phyloP scores from a whole-genome alignment of 1,140 invertebrate species.

The Augochlora pura region DNA sequence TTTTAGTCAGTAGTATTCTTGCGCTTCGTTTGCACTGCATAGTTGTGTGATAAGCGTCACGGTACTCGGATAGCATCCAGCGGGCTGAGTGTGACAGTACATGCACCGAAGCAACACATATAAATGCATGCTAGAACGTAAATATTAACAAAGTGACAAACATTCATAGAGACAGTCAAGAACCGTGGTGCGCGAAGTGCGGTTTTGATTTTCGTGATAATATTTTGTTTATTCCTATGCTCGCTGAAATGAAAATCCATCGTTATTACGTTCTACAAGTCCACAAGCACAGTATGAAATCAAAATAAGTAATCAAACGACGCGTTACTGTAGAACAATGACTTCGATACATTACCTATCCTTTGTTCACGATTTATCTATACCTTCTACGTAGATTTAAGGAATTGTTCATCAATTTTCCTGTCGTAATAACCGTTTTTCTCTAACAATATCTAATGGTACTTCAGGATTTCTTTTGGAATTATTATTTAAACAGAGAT shows the following conservation, averaged over 20 bases:
- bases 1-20: constrained; percentile 66
- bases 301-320: too few species aligned
- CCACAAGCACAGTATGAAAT: not conserved
- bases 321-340: too few species aligned
- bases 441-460: too few species aligned
- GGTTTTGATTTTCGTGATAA: not conserved
- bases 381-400: too few species aligned
- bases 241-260: constrained; percentile 14
- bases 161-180: constrained; percentile 52
- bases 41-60: constrained; percentile 69
- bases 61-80: constrained; percentile 69
- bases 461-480: too few species aligned
- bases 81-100: constrained; percentile 69
- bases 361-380: too few species aligned
- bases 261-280: not conserved
- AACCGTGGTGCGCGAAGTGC: not conserved
- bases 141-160: constrained; percentile 66
- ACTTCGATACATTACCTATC: too few species aligned
- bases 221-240: not conserved
- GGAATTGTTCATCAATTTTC: too few species aligned
- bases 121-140: constrained; percentile 74
- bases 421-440: too few species aligned
- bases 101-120: constrained; percentile 74
- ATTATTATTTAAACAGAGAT: too few species aligned
- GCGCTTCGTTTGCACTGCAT: constrained; percentile 63